A percentile compares a stretch with the other conserved stretches of the same genome.
These are phyloP conservation scores for Hyles lineata DNA, from an alignment of 2,888 invertebrate species.

Conservation along the genomic window DNA sequence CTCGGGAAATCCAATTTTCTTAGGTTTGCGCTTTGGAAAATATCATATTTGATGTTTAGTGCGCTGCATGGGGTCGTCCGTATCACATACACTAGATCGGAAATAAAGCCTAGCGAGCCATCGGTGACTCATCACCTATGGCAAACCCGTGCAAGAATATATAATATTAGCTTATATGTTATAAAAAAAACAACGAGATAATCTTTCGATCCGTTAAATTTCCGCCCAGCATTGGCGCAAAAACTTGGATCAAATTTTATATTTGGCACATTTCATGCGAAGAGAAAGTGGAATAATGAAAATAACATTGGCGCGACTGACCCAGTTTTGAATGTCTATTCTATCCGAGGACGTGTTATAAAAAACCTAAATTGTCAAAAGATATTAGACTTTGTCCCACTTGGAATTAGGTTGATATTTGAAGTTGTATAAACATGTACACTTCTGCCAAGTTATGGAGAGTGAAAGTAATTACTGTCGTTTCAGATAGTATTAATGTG, in stretches of 20 bases:
- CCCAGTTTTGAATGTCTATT: slow-evolving; percentile 12
- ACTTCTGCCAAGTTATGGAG: slow-evolving; percentile 15
- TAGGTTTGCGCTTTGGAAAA: too few species aligned
- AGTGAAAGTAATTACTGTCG: slow-evolving; percentile 14
- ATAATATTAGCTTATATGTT: too few species aligned
- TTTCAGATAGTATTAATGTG: slow-evolving; percentile 5
- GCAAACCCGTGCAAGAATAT: too few species aligned
- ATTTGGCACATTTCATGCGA: slow-evolving; percentile 10
- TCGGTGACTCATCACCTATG: too few species aligned
- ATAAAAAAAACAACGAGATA: neutral
- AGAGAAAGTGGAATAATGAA: slow-evolving; percentile 29
- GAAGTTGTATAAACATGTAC: neutral
- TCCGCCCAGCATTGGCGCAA: neutral
- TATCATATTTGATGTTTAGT: too few species aligned
- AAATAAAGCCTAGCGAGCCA: too few species aligned
- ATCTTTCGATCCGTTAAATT: too few species aligned
- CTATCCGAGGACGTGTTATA: slow-evolving; percentile 1
- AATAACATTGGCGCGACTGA: slow-evolving; percentile 27
- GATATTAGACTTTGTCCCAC: slow-evolving; percentile 3
- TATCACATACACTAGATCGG: too few species aligned
- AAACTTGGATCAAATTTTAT: slow-evolving; percentile 9
- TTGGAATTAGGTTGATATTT: slow-evolving; percentile 10
- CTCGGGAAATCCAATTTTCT: too few species aligned
- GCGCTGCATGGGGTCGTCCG: too few species aligned
- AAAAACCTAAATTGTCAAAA: neutral